Percentiles rank a stretch among this genome's conserved stretches.
Evolutionary conservation across 2,797 vertebrate genomes (phyloP).

Genomic region (Phoebastria nigripes): DNA sequence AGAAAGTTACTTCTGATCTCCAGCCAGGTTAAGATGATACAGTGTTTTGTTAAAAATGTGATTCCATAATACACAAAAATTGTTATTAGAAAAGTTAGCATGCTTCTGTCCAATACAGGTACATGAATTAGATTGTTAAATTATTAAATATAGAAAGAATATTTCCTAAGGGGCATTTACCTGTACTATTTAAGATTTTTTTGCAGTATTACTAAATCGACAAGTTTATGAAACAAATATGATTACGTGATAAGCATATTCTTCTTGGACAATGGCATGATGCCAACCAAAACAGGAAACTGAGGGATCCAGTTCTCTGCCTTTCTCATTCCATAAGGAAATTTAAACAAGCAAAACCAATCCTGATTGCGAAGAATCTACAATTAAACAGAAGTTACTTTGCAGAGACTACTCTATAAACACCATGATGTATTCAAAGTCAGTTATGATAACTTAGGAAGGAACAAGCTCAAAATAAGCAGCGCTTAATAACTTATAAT

Average conservation of each 20-base stretch:
- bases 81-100: not conserved
- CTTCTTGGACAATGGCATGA: not conserved
- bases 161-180: not conserved
- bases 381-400: not conserved
- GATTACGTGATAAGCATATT: not conserved
- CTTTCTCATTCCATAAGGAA: not conserved
- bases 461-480: not conserved
- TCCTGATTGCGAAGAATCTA: not conserved
- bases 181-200: not conserved
- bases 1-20: not conserved
- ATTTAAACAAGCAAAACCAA: not conserved
- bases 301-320: not conserved
- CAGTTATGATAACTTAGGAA: not conserved
- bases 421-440: not conserved
- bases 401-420: not conserved
- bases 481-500: not conserved
- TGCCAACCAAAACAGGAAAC: not conserved
- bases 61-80: not conserved
- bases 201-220: not conserved
- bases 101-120: not conserved
- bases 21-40: not conserved
- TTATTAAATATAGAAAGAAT: not conserved
- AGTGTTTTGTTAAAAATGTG: not conserved
- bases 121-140: not conserved
- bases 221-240: not conserved